phyloP scores from a whole-genome alignment of 2,888 invertebrate species.

The Lycocerus yunnanus region DNA sequence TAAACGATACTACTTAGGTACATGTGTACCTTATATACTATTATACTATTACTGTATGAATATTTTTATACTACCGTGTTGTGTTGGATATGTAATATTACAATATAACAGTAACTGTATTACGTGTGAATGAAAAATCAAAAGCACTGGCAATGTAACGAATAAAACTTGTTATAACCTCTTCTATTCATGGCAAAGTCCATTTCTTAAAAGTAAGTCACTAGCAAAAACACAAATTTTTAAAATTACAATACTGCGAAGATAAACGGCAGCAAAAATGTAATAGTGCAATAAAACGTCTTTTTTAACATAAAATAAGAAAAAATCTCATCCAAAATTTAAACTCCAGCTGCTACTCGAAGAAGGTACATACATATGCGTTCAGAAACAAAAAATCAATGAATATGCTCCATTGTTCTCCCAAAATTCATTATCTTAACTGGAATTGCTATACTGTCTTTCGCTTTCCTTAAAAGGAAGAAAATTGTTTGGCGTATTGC shows the following conservation, averaged over 20 bases:
- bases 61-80: no score
- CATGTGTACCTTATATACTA: no score
- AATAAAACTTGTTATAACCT: background rate
- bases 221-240: background rate
- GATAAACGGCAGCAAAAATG: background rate
- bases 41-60: no score
- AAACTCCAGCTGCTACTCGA: background rate
- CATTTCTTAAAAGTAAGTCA: background rate
- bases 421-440: slow-evolving; percentile 13
- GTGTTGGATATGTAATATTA: no score
- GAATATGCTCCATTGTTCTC: slow-evolving; percentile 16
- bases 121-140: background rate
- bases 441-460: background rate
- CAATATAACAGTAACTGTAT: no score
- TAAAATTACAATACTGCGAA: background rate
- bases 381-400: slow-evolving; percentile 9
- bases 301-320: background rate
- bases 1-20: no score
- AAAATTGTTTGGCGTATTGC: background rate
- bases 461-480: background rate
- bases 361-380: background rate
- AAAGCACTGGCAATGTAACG: background rate
- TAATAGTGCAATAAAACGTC: background rate
- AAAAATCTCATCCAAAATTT: background rate
- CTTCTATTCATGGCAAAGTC: background rate